phyloP scores from a whole-genome alignment of 2,113 vertebrate species.

The Cavia aperea region DNA sequence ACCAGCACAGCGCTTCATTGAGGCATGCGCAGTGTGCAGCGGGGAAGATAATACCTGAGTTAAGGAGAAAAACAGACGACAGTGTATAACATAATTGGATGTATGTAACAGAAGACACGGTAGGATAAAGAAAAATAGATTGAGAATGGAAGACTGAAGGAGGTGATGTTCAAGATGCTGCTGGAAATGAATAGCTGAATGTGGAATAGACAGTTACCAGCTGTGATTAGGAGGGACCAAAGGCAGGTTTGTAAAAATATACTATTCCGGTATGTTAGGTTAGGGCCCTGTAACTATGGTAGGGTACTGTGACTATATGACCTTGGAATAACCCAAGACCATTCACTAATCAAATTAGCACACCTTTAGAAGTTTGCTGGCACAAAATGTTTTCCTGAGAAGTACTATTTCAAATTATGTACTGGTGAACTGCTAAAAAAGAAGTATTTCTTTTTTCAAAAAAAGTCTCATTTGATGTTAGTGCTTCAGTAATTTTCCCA shows the following conservation, averaged over 20 bases:
- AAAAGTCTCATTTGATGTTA: constrained; percentile 3
- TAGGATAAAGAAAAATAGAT: background rate
- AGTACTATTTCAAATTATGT: constrained; percentile 21
- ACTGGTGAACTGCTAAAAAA: background rate
- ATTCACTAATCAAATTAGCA: constrained; percentile 20
- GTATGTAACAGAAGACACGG: background rate
- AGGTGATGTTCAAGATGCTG: background rate
- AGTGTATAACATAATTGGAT: background rate
- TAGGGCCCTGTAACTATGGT: background rate
- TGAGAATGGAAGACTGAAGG: background rate
- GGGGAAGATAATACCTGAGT: background rate
- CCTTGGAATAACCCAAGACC: background rate
- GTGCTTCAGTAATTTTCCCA: background rate
- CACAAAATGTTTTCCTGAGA: constrained; percentile 23
- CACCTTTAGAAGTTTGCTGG: constrained; percentile 7
- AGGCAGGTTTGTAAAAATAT: background rate
- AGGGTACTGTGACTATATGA: background rate
- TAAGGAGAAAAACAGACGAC: background rate
- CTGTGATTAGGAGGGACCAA: background rate
- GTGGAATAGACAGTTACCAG: background rate
- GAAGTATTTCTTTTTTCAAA: background rate
- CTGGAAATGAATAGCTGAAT: constrained; percentile 26
- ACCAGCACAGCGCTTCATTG: background rate
- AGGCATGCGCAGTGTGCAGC: background rate
- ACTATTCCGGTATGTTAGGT: background rate